Conservation (phyloP, 2,113 vertebrate species). For the Grus americana region DNA sequence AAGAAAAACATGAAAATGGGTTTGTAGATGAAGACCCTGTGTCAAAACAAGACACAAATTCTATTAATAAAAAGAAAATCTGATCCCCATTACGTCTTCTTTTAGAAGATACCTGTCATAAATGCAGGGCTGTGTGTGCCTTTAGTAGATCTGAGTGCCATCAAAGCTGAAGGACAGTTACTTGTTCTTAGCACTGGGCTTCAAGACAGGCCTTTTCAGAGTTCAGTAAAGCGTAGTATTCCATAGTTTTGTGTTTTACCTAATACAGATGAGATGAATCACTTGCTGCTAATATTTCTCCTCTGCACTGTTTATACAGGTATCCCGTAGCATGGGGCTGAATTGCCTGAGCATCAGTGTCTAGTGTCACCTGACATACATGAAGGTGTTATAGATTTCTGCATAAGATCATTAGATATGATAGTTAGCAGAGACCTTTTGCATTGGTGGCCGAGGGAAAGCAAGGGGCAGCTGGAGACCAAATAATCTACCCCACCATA, state of each 20-base stretch:
- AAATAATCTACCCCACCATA: neutral
- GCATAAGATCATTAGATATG: neutral
- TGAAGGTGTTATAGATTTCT: neutral
- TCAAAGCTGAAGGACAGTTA: neutral
- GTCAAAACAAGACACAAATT: neutral
- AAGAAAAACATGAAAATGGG: neutral
- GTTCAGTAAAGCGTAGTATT: neutral
- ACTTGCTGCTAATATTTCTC: neutral
- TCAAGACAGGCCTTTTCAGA: neutral
- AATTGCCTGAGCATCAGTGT: neutral
- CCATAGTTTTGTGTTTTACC: neutral
- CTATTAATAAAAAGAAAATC: neutral
- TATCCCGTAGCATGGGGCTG: neutral
- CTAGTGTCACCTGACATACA: neutral
- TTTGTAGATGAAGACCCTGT: neutral
- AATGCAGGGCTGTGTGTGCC: neutral
- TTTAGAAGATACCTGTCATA: neutral
- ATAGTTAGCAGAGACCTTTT: neutral
- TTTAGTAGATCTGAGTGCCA: neutral
- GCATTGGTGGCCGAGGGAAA: neutral
- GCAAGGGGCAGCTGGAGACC: no score
- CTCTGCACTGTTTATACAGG: neutral
- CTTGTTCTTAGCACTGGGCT: neutral
- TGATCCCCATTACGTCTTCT: neutral
- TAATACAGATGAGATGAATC: neutral